Conservation (phyloP, 2,888 invertebrate genomes). For the Antheraea assamensis region DNA sequence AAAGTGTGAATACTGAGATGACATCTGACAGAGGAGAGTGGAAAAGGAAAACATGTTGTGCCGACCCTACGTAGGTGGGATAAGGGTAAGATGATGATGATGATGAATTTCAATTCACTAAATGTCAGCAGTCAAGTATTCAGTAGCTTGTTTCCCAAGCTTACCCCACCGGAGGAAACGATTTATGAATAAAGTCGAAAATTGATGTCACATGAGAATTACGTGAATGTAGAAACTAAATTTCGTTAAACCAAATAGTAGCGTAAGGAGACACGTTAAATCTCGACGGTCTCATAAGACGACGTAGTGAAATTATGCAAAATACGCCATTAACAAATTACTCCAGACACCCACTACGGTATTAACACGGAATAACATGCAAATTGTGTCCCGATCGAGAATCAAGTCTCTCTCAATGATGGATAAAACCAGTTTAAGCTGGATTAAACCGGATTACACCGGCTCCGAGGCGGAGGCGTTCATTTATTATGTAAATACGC, state of each 20-base stretch:
- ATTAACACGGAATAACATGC: slow-evolving; percentile 73
- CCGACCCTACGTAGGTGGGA: too few relatives aligned
- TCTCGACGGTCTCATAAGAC: slow-evolving; percentile 14
- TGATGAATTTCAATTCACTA: too few relatives aligned
- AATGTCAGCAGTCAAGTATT: too few relatives aligned
- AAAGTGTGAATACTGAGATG: too few relatives aligned
- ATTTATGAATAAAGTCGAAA: not conserved
- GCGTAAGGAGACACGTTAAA: slow-evolving; percentile 15
- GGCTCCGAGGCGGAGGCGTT: slow-evolving; percentile 72
- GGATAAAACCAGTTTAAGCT: slow-evolving; percentile 75
- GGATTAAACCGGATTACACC: slow-evolving; percentile 62
- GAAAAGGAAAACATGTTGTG: too few relatives aligned
- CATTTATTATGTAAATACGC: slow-evolving; percentile 82
- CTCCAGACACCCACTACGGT: slow-evolving; percentile 63
- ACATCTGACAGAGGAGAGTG: too few relatives aligned
- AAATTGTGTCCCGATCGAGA: slow-evolving; percentile 77
- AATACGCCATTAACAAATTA: slow-evolving; percentile 56
- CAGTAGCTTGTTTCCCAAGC: not conserved
- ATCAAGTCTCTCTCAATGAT: slow-evolving; percentile 79
- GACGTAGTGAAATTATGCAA: slow-evolving; percentile 43
- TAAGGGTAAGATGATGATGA: too few relatives aligned
- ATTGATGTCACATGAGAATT: not conserved
- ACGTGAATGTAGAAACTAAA: not conserved
- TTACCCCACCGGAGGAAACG: not conserved
- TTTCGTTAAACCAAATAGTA: slow-evolving; percentile 12